Conservation (phyloP, 1,140 invertebrate species). For the Homarus americanus region DNA sequence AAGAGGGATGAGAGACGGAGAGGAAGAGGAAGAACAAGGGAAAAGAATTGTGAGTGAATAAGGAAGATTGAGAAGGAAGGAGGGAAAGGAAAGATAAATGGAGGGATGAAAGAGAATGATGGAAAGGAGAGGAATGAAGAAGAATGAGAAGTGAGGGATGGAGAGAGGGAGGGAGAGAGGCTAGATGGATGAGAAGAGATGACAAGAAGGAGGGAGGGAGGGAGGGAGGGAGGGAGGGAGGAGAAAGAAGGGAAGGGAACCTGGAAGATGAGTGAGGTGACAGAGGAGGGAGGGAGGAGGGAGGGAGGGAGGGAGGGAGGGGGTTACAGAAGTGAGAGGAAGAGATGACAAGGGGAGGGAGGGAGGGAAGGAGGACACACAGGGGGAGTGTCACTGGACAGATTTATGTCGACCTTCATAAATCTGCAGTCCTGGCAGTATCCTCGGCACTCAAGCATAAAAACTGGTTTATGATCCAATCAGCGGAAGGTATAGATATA, state of each 20-base stretch:
- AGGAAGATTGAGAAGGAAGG: background rate
- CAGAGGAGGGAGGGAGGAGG: background rate
- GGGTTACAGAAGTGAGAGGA: too few species aligned
- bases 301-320: background rate
- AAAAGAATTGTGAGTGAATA: too few species aligned
- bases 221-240: too few species aligned
- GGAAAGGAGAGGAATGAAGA: too few species aligned
- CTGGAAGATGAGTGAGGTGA: too few species aligned
- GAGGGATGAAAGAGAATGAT: background rate
- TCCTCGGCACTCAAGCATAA: background rate
- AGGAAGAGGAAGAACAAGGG: background rate
- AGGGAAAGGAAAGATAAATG: background rate
- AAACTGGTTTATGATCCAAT: slow-evolving; percentile 4
- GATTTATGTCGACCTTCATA: background rate
- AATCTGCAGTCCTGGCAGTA: background rate
- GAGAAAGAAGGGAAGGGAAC: too few species aligned
- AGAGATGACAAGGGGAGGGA: too few species aligned
- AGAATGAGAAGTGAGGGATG: too few species aligned
- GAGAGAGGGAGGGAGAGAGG: background rate
- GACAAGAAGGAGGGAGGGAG: too few species aligned
- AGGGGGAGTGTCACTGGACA: background rate
- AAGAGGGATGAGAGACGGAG: background rate
- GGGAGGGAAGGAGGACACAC: background rate
- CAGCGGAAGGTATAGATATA: background rate
- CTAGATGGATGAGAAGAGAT: too few species aligned